phyloP scores from a whole-genome alignment of 2,797 vertebrate genomes.

The Dallia pectoralis region DNA sequence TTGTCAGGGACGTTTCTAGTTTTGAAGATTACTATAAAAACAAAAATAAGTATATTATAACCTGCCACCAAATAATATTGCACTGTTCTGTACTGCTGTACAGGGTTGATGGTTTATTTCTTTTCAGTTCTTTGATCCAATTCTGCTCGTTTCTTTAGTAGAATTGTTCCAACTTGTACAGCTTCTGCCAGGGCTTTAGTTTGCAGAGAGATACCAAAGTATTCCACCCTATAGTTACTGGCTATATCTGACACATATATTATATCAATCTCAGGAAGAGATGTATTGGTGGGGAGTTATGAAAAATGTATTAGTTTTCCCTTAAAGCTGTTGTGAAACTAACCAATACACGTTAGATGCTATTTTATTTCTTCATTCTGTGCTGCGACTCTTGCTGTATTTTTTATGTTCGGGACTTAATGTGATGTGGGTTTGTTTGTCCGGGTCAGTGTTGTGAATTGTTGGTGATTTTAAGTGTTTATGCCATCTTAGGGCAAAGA shows the following conservation, averaged over 20 bases:
- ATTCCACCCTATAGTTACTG: conserved; percentile 67
- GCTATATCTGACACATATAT: conserved; percentile 66
- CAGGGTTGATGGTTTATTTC: conserved; percentile 64
- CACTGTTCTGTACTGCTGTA: conserved; percentile 79
- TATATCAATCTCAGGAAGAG: conserved; percentile 79
- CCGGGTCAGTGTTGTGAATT: conserved; percentile 61
- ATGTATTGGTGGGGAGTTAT: conserved; percentile 46
- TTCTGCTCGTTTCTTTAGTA: conserved; percentile 44
- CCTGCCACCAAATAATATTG: conserved; percentile 80
- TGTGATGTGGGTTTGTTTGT: conserved; percentile 67
- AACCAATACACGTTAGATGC: conserved; percentile 56
- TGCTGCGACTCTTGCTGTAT: conserved; percentile 72
- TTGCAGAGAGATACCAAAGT: conserved; percentile 74
- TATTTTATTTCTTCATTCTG: conserved; percentile 57
- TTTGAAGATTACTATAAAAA: conserved; percentile 68
- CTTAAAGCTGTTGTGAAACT: conserved; percentile 57
- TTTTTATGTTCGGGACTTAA: conserved; percentile 62
- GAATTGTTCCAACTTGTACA: conserved; percentile 48
- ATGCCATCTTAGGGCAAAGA: conserved; percentile 76
- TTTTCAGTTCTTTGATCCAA: conserved; percentile 46
- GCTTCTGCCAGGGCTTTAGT: conserved; percentile 51
- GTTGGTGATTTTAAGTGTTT: conserved; percentile 64
- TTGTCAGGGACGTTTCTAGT: conserved; percentile 75
- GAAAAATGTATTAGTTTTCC: conserved; percentile 53
- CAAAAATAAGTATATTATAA: conserved; percentile 68